Evolutionary conservation across 2,113 vertebrate species (phyloP), one percentile per base, ranked within the genome.

Genomic region (Polyodon spathula): DNA sequence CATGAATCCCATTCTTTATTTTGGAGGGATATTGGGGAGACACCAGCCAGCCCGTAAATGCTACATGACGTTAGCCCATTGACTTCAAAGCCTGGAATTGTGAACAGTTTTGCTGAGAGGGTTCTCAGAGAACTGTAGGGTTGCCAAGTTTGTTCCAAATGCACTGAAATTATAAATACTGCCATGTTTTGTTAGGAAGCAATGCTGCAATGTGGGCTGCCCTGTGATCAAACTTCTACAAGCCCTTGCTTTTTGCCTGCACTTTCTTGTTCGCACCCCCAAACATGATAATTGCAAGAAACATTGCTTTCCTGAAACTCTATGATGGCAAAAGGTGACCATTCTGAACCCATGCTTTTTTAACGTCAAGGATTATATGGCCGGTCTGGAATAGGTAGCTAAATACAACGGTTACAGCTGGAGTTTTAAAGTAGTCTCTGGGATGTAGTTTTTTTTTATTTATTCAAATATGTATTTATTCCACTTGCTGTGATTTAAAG

Each of bases 11-110:
- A 42, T 58, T 58, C 8, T n/a, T n/a, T n/a, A n/a, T n/a, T n/a
- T n/a, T n/a, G 11, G 12, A 15, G 0, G 4, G 62, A 53, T 48
- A 37, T 0, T 8, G 71, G 66, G 59, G 0, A 2, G 0, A 6
- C 0, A 53, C 67, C 68, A 68, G 65, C 0, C 0, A 6, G 55
- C 15, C 5, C 63, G 52, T 2, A 0, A 48, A 5, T 16, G 12
- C 60, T 70, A 55, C 6, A 4, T 57, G 54, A 4, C 6, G 0
- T 51, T 63, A 44, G 48, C 63, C 56, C 37, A 2, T n/a, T 0
- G 58, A 42, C 63, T 79, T 77, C 67, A 72, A 63, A 80, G 71
- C 58, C 63, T n/a, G 44, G 8, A 62, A 4, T 61, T 51, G 12
- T 10, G 48, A 63, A 63, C n/a, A 5, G 8, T 17, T 46, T 27